Percentiles rank a stretch among this genome's conserved stretches.
phyloP scores from a whole-genome alignment of 2,888 invertebrate species.

The Cabera pusaria region DNA sequence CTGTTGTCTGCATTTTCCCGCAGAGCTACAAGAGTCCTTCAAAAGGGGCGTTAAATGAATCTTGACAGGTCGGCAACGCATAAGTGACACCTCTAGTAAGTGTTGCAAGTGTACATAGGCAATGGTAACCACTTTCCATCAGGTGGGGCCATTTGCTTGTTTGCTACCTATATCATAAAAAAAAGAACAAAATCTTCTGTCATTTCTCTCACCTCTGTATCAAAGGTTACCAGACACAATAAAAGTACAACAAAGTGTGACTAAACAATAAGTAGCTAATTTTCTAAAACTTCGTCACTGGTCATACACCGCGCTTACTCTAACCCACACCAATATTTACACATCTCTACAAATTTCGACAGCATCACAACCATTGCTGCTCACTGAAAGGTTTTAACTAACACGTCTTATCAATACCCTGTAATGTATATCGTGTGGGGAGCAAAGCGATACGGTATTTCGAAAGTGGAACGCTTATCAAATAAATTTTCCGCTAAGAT shows the following conservation, averaged over 20 bases:
- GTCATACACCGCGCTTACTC: slow-evolving; percentile 4
- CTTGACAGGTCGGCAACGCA: no score
- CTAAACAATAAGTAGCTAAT: not conserved
- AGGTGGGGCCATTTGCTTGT: no score
- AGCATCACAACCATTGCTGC: slow-evolving; percentile 36
- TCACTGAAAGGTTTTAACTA: not conserved
- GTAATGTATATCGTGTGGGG: slow-evolving; percentile 36
- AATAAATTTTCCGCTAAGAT: slow-evolving; percentile 67
- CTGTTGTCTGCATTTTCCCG: no score
- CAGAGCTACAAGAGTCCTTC: no score
- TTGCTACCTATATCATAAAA: no score
- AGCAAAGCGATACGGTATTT: slow-evolving; percentile 33
- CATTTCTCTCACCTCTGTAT: no score
- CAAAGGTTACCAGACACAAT: not conserved
- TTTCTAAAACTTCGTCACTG: slow-evolving; percentile 2
- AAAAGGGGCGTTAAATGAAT: no score
- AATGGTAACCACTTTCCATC: no score
- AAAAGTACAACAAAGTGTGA: not conserved
- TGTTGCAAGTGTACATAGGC: no score
- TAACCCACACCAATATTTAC: slow-evolving; percentile 40
- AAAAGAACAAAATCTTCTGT: no score
- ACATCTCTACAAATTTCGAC: slow-evolving; percentile 36
- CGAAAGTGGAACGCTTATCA: slow-evolving; percentile 52
- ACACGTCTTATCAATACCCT: not conserved
- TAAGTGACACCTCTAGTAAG: no score